Evolutionary conservation across 2,888 invertebrate genomes (phyloP).

Genomic region (Phrixothrix hirtus): DNA sequence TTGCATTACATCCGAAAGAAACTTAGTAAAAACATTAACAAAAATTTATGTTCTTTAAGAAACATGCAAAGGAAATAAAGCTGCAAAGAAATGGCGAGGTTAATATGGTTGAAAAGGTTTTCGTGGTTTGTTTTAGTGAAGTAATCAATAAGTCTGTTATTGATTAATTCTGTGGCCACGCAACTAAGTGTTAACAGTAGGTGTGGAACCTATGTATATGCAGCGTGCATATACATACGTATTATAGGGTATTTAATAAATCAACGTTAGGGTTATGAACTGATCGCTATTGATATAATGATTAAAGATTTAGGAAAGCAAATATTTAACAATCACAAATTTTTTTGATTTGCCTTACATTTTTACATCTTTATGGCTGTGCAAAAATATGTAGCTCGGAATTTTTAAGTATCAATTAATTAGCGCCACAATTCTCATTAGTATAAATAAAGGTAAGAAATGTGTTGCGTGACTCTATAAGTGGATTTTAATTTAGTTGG

Average conservation of each 20-base stretch:
- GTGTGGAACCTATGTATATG: slow-evolving; percentile 31
- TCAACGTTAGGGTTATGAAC: background rate
- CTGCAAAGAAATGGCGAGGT: slow-evolving; percentile 12
- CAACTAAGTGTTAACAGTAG: slow-evolving; percentile 34
- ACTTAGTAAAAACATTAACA: slow-evolving; percentile 13
- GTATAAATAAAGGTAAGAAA: too few relatives aligned
- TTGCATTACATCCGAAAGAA: slow-evolving; percentile 11
- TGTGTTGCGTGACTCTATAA: too few relatives aligned
- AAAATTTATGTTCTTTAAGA: slow-evolving; percentile 11
- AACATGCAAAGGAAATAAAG: slow-evolving; percentile 20
- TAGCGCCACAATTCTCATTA: too few relatives aligned
- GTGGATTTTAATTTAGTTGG: too few relatives aligned
- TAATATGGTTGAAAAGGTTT: slow-evolving; percentile 10
- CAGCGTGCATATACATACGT: slow-evolving; percentile 1
- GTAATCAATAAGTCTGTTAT: slow-evolving; percentile 37
- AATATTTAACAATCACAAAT: too few relatives aligned
- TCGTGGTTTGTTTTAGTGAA: slow-evolving; percentile 24
- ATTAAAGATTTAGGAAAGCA: too few relatives aligned
- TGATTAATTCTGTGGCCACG: slow-evolving; percentile 34
- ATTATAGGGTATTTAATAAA: background rate
- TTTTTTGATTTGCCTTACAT: too few relatives aligned
- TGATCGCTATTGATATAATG: too few relatives aligned
- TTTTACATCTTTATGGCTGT: too few relatives aligned
- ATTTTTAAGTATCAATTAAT: too few relatives aligned
- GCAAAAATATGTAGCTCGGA: too few relatives aligned